phyloP scores from a whole-genome alignment of 2,797 vertebrate genomes.

The Novumbra hubbsi region DNA sequence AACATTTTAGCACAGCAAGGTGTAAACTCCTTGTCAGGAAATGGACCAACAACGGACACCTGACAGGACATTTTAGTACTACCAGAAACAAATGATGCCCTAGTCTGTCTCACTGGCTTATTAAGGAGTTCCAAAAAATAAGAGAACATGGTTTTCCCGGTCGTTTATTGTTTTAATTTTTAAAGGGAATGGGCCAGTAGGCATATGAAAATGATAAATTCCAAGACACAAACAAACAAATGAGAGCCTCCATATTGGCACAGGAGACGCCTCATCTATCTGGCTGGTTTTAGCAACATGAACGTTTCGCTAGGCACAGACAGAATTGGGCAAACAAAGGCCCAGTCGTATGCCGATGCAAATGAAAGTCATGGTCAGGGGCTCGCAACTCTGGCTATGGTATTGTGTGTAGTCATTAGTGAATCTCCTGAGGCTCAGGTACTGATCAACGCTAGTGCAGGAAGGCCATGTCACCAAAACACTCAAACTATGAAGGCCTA shows the following conservation, averaged over 20 bases:
- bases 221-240: slow-evolving; percentile 4
- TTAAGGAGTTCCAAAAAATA: slow-evolving; percentile 10
- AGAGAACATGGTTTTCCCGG: slow-evolving; percentile 1
- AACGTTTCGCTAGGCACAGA: slow-evolving; percentile 16
- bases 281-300: slow-evolving; percentile 17
- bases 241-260: slow-evolving; percentile 2
- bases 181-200: neutral
- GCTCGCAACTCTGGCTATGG: slow-evolving; percentile 27
- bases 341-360: slow-evolving; percentile 42
- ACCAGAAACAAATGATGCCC: neutral
- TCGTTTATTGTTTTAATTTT: neutral
- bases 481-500: neutral
- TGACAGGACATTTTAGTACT: neutral
- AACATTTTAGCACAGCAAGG: neutral
- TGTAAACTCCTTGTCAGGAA: neutral
- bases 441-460: neutral
- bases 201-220: neutral
- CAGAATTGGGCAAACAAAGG: slow-evolving; percentile 7
- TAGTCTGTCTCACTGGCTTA: neutral
- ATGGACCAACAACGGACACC: neutral
- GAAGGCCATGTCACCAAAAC: slow-evolving; percentile 17
- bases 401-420: slow-evolving; percentile 36
- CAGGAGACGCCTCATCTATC: neutral
- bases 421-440: slow-evolving; percentile 21
- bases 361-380: slow-evolving; percentile 53